A percentile compares a stretch with the other conserved stretches of the same genome.
Conservation (phyloP, 2,888 invertebrate species). For the Frankliniella fusca region DNA sequence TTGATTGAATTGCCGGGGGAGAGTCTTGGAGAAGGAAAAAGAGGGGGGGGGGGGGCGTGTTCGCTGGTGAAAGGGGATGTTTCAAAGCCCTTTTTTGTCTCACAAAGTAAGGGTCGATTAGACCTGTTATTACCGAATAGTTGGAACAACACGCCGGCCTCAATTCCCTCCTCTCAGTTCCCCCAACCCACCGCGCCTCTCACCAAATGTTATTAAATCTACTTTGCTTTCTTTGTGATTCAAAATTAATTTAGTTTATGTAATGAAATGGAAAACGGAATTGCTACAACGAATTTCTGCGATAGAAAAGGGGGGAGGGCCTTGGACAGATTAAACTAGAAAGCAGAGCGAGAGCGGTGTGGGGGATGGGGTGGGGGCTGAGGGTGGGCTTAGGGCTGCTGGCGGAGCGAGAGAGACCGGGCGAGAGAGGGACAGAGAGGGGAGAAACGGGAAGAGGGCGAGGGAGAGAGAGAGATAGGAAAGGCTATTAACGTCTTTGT, state of each 20-base stretch:
- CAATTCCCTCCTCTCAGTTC: not conserved
- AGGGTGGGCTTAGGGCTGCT: not conserved
- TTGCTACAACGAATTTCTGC: slow-evolving; percentile 26
- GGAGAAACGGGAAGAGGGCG: not conserved
- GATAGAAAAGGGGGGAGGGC: not conserved
- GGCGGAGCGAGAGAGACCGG: not conserved
- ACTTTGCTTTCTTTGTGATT: slow-evolving; percentile 26
- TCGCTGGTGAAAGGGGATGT: not conserved
- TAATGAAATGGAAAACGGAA: slow-evolving; percentile 25
- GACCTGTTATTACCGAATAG: slow-evolving; percentile 22
- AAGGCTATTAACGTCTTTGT: slow-evolving; percentile 26
- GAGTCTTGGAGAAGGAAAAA: not conserved
- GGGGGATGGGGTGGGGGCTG: too few relatives aligned
- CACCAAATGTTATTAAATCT: slow-evolving; percentile 14
- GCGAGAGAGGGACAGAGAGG: not conserved
- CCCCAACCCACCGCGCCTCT: not conserved
- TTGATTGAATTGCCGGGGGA: not conserved
- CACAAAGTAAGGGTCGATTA: slow-evolving; percentile 4
- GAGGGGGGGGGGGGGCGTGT: not conserved
- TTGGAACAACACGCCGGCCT: not conserved
- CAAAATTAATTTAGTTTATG: slow-evolving; percentile 23
- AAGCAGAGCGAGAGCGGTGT: not conserved
- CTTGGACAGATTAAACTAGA: slow-evolving; percentile 6
- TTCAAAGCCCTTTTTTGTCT: not conserved
- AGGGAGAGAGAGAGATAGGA: not conserved